A percentile compares a stretch with the other conserved stretches of the same genome.
These are phyloP conservation scores for Cecidostiba fungosa DNA, from an alignment of 2,888 invertebrate genomes.

Conservation along the genomic window DNA sequence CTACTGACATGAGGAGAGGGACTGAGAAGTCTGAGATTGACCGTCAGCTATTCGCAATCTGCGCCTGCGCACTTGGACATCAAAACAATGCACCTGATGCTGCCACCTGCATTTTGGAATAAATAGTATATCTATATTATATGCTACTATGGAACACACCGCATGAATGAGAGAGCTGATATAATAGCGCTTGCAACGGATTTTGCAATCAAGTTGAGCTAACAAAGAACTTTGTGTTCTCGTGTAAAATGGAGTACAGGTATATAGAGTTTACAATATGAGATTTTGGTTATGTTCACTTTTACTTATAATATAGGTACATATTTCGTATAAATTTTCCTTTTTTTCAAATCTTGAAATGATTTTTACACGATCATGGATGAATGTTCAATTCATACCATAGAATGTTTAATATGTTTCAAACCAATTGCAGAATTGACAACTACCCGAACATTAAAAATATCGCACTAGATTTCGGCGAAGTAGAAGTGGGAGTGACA, in stretches of 20 bases:
- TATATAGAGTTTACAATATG: background rate
- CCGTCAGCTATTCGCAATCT: background rate
- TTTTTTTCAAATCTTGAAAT: no score
- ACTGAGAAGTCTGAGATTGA: background rate
- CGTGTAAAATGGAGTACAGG: background rate
- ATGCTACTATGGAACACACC: no score
- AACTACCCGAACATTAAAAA: constrained; percentile 41
- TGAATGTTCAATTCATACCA: no score
- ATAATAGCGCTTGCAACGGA: background rate
- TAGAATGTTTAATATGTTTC: background rate
- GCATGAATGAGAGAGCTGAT: background rate
- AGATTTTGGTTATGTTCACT: no score
- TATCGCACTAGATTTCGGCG: constrained; percentile 69
- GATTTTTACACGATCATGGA: no score
- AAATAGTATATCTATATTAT: no score
- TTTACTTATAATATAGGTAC: no score
- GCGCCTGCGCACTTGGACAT: background rate
- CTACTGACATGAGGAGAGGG: background rate
- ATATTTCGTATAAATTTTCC: no score
- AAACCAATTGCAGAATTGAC: constrained; percentile 7
- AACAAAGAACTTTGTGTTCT: background rate
- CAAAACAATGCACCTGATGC: constrained; percentile 39
- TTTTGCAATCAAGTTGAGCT: background rate
- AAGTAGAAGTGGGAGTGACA: constrained; percentile 68
- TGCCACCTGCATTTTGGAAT: no score